Percentiles rank a stretch among this genome's conserved stretches.
These are phyloP conservation scores for Sminthurinus signatus DNA, from an alignment of 1,140 invertebrate species.

Conservation along the genomic window DNA sequence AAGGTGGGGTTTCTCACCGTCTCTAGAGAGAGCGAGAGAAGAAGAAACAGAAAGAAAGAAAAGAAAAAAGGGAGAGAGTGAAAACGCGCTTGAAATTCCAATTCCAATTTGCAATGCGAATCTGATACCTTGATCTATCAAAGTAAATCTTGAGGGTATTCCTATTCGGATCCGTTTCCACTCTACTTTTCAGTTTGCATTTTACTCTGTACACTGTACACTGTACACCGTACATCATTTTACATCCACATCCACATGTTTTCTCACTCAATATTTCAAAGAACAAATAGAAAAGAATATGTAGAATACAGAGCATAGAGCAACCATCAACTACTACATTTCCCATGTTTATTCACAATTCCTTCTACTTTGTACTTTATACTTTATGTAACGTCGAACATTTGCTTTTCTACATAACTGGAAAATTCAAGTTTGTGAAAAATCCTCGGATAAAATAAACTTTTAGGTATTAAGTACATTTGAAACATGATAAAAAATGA, in stretches of 20 bases:
- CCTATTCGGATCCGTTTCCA: background rate
- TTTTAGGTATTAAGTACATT: no score
- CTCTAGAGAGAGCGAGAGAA: background rate
- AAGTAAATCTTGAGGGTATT: slow-evolving; percentile 14
- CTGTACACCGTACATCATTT: background rate
- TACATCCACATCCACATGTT: background rate
- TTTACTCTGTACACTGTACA: background rate
- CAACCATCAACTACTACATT: background rate
- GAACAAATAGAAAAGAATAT: no score
- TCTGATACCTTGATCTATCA: slow-evolving; percentile 17
- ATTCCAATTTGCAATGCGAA: slow-evolving; percentile 18
- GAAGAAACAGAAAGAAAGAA: background rate
- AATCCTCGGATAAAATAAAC: no score
- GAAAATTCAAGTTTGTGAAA: no score
- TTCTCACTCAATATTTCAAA: background rate
- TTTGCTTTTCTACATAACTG: no score
- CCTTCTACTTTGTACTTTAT: no score
- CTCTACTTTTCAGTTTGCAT: background rate
- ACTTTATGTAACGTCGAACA: no score
- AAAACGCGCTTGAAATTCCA: background rate
- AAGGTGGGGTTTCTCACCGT: background rate
- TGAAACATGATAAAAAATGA: no score
- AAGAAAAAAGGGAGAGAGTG: slow-evolving; percentile 1
- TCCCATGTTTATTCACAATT: no score
- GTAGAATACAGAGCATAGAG: no score